Evolutionary conservation across 30 jellyfish, hydroid and myxozoan genomes (phyloP).

Genomic region (Pelagia noctiluca): DNA sequence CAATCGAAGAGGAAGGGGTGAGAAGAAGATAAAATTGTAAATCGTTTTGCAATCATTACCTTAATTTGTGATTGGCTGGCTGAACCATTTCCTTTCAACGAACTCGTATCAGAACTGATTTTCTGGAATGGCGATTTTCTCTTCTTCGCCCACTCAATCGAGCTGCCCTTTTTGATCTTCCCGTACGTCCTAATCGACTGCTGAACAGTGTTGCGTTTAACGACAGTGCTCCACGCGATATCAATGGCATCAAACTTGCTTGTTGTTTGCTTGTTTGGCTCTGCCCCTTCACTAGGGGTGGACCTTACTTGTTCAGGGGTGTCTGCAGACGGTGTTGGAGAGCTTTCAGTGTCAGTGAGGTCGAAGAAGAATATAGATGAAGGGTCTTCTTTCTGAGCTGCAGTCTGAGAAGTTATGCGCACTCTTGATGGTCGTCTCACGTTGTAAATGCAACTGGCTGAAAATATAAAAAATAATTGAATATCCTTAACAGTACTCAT

Average conservation of each 20-base stretch:
- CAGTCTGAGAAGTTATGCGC: slow-evolving; percentile 8
- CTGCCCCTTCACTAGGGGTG: too few relatives aligned
- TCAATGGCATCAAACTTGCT: too few relatives aligned
- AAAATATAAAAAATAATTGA: background rate
- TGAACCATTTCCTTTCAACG: background rate
- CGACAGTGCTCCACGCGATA: too few relatives aligned
- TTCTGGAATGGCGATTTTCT: slow-evolving; percentile 43
- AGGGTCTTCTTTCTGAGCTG: slow-evolving; percentile 29
- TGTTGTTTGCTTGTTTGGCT: too few relatives aligned
- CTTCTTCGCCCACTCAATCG: slow-evolving; percentile 52
- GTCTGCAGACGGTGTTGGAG: background rate
- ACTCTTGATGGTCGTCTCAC: slow-evolving; percentile 19
- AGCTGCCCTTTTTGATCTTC: slow-evolving; percentile 40
- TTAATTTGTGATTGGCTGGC: background rate
- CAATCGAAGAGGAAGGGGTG: too few relatives aligned
- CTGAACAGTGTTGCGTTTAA: slow-evolving; percentile 26
- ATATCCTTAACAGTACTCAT: background rate
- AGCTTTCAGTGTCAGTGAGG: slow-evolving; percentile 37
- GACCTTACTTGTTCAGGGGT: background rate
- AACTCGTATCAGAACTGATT: too few relatives aligned
- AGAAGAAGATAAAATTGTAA: too few relatives aligned
- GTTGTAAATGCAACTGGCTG: slow-evolving; percentile 7
- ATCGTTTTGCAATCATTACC: background rate
- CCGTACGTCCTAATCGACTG: slow-evolving; percentile 56
- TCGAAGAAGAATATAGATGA: slow-evolving; percentile 44